Evolutionary conservation across 2,888 invertebrate genomes (phyloP).

Genomic region (Scaptomyza polygonia): DNA sequence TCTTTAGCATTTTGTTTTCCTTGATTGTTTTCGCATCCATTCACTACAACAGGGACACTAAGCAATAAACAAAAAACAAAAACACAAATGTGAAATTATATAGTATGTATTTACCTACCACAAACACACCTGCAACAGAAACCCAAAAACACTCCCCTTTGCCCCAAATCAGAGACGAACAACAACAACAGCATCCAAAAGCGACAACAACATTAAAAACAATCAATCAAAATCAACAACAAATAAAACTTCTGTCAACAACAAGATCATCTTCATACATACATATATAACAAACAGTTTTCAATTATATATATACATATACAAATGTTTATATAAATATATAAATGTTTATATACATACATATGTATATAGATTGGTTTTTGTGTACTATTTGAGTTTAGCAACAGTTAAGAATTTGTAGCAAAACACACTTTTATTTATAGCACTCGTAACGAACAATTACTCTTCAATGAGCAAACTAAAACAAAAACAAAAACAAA

Average conservation of each 20-base stretch:
- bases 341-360: slow-evolving; percentile 15
- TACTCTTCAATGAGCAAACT: slow-evolving; percentile 30
- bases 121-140: slow-evolving; percentile 12
- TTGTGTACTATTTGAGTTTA: slow-evolving; percentile 22
- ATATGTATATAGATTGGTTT: slow-evolving; percentile 15
- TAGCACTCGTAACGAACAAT: slow-evolving; percentile 41
- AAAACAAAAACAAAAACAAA: slow-evolving; percentile 24
- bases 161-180: slow-evolving; percentile 18
- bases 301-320: slow-evolving; percentile 13
- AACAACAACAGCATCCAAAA: slow-evolving; percentile 28
- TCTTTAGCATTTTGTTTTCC: slow-evolving; percentile 20
- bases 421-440: slow-evolving; percentile 44
- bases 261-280: slow-evolving; percentile 36
- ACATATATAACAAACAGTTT: too few species aligned
- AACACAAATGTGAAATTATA: slow-evolving; percentile 18
- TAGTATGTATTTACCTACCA: background rate
- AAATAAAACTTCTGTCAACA: slow-evolving; percentile 11
- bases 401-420: slow-evolving; percentile 42
- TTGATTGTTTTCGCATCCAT: slow-evolving; percentile 34
- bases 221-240: slow-evolving; percentile 21
- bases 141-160: background rate
- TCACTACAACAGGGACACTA: slow-evolving; percentile 32
- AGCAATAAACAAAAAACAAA: too few species aligned
- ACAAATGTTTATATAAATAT: slow-evolving; percentile 15
- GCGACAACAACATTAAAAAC: slow-evolving; percentile 25